Evolutionary conservation across 2,888 invertebrate species (phyloP).

Genomic region (Phyllotreta cruciferae): DNA sequence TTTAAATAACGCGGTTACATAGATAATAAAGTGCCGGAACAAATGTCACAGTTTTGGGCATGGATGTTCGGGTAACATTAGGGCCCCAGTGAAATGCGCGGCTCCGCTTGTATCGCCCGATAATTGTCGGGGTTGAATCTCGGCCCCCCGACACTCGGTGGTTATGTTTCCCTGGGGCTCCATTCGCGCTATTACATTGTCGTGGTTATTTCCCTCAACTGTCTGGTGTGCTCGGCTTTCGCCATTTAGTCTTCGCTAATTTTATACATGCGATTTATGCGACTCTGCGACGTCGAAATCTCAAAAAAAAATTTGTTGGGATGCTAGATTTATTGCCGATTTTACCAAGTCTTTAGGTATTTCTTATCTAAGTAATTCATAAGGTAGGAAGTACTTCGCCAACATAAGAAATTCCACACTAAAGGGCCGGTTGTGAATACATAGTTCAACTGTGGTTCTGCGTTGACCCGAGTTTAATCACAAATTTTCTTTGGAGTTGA

Average conservation of each 20-base stretch:
- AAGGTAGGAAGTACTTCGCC: too few species aligned
- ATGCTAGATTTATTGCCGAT: too few species aligned
- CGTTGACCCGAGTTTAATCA: too few species aligned
- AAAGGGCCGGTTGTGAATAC: too few species aligned
- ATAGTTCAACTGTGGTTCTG: too few species aligned
- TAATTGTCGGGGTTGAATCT: conserved; percentile 56
- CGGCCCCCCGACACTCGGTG: conserved; percentile 54
- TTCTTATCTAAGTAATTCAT: too few species aligned
- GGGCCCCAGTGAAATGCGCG: conserved; percentile 39
- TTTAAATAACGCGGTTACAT: not conserved
- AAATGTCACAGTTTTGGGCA: conserved; percentile 31
- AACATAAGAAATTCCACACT: too few species aligned
- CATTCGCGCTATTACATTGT: conserved; percentile 60
- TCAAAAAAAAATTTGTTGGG: too few species aligned
- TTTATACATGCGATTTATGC: conserved; percentile 42
- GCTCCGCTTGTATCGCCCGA: conserved; percentile 50
- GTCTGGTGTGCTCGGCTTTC: conserved; percentile 29
- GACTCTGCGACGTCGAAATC: conserved; percentile 20
- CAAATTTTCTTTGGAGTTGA: too few species aligned
- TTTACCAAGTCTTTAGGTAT: too few species aligned
- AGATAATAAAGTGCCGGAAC: conserved; percentile 16
- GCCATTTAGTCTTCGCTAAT: conserved; percentile 37
- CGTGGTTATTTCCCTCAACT: conserved; percentile 41
- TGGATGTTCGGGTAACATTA: conserved; percentile 20
- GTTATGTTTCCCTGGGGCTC: conserved; percentile 59